Conservation (phyloP, 2,113 vertebrate species). For the Eulacestoma nigropectus region DNA sequence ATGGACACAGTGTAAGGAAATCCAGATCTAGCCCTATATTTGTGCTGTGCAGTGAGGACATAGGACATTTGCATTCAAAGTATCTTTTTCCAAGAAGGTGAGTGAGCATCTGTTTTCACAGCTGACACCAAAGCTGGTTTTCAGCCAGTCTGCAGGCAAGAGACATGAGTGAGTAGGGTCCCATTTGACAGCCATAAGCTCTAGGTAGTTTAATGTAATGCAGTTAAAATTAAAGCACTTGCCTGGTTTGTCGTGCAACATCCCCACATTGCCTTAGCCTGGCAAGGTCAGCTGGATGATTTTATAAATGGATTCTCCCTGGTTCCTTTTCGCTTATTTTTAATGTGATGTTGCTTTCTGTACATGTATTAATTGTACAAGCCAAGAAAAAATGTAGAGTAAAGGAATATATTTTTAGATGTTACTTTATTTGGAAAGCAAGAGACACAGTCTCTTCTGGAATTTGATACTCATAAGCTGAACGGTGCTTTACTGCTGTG, state of each 20-base stretch:
- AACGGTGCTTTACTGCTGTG: constrained; percentile 5
- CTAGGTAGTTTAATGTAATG: not conserved
- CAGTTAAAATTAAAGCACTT: constrained; percentile 11
- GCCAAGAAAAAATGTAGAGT: not conserved
- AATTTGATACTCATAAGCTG: constrained; percentile 10
- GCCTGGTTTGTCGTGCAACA: not conserved
- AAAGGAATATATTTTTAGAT: constrained; percentile 23
- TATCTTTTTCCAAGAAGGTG: not conserved
- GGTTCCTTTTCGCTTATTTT: constrained; percentile 5
- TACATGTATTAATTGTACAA: not conserved
- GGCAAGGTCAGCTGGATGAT: not conserved
- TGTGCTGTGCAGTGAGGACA: not conserved
- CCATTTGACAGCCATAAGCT: not conserved
- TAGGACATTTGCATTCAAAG: not conserved
- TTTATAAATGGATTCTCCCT: not conserved
- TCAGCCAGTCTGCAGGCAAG: not conserved
- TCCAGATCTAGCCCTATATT: not conserved
- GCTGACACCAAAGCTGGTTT: constrained; percentile 3
- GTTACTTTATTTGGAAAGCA: constrained; percentile 11
- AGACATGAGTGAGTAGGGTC: not conserved
- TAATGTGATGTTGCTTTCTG: not conserved
- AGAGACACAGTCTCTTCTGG: not conserved
- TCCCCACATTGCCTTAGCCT: not conserved
- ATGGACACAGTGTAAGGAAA: not conserved
- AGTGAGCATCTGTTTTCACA: not conserved